phyloP scores from a whole-genome alignment of 2,888 invertebrate genomes.

The Geotrupes spiniger region DNA sequence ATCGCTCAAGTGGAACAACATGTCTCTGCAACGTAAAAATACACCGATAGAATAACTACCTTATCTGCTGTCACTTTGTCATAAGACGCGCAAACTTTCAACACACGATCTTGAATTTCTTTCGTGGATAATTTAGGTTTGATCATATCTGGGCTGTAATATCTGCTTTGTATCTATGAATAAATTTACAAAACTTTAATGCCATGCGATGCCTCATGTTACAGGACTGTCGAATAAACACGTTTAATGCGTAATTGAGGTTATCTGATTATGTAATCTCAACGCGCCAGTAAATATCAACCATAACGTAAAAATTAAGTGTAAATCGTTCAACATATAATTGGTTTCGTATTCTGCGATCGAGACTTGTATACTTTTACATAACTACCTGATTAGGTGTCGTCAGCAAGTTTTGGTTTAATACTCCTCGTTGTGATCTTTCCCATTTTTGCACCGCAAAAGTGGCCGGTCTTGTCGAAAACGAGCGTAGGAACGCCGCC shows the following conservation, averaged over 20 bases:
- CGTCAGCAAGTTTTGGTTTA: slow-evolving; percentile 19
- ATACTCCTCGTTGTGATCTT: slow-evolving; percentile 21
- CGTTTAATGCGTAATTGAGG: too few relatives aligned
- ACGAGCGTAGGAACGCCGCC: slow-evolving; percentile 27
- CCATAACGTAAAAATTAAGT: slow-evolving; percentile 16
- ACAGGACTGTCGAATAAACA: too few relatives aligned
- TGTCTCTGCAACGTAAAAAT: slow-evolving; percentile 58
- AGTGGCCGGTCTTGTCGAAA: slow-evolving; percentile 28
- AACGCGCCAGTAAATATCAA: too few relatives aligned
- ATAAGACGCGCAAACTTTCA: slow-evolving; percentile 83
- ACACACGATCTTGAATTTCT: slow-evolving; percentile 75
- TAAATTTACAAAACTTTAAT: slow-evolving; percentile 12
- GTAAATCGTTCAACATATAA: too few relatives aligned
- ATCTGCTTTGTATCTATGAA: slow-evolving; percentile 32
- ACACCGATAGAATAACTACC: slow-evolving; percentile 57
- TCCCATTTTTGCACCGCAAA: slow-evolving; percentile 28
- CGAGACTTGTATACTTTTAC: slow-evolving; percentile 1
- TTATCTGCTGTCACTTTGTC: slow-evolving; percentile 86
- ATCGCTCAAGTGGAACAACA: slow-evolving; percentile 64
- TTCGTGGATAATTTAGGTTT: slow-evolving; percentile 58
- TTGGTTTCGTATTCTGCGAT: too few relatives aligned
- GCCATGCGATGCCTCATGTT: too few relatives aligned
- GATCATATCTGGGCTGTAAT: slow-evolving; percentile 44
- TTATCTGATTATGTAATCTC: too few relatives aligned
- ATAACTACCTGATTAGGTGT: slow-evolving; percentile 35